Evolutionary conservation across 2,888 invertebrate species (phyloP).

Genomic region (Halictus quadricinctus): DNA sequence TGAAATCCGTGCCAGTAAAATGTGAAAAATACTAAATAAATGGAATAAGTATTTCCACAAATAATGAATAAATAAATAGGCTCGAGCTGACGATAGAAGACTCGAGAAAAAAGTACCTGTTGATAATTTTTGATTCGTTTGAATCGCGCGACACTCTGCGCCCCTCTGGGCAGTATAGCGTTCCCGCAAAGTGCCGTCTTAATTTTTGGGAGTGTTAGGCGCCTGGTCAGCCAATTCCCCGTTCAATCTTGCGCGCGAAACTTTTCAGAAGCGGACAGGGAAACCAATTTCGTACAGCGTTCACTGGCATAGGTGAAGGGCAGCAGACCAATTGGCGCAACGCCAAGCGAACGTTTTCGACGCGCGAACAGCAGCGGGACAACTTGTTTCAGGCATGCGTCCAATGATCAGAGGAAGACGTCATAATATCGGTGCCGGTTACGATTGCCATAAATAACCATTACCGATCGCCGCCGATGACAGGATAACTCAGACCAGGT

Average conservation of each 20-base stretch:
- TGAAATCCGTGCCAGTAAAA: too few relatives aligned
- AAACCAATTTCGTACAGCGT: constrained; percentile 79
- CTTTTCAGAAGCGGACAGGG: constrained; percentile 68
- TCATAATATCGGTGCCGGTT: constrained; percentile 52
- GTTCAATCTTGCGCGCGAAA: constrained; percentile 49
- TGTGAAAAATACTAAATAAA: too few relatives aligned
- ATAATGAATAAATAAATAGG: too few relatives aligned
- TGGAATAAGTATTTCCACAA: too few relatives aligned
- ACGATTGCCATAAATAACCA: constrained; percentile 55
- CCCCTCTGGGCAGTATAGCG: too few relatives aligned
- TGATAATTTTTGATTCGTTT: too few relatives aligned
- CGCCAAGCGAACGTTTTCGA: constrained; percentile 78
- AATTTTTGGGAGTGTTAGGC: constrained; percentile 25
- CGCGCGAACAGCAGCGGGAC: constrained; percentile 71
- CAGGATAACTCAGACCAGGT: constrained; percentile 19
- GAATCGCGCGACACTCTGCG: too few relatives aligned
- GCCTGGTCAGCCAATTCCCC: constrained; percentile 24
- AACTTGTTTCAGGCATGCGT: constrained; percentile 51
- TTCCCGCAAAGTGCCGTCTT: neutral
- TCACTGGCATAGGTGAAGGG: constrained; percentile 81
- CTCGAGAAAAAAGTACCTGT: too few relatives aligned
- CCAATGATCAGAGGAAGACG: constrained; percentile 59
- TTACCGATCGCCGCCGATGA: constrained; percentile 40
- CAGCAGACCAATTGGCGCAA: constrained; percentile 80
- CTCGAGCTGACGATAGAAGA: too few relatives aligned